phyloP scores from a whole-genome alignment of 64 coral and sea anemone species.

The Catalaphyllia jardinei region DNA sequence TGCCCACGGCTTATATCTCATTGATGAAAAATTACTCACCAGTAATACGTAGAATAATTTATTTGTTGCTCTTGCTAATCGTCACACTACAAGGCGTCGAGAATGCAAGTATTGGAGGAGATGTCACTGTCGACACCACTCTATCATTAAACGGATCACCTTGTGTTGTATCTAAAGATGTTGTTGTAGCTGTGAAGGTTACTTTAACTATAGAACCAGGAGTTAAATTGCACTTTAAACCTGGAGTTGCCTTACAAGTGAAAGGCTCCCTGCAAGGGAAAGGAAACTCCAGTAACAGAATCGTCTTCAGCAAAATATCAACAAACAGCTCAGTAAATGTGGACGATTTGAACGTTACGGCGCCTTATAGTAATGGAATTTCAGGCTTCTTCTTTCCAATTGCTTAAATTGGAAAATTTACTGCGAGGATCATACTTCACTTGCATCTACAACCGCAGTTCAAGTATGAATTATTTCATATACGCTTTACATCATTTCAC shows the following conservation, averaged over 20 bases:
- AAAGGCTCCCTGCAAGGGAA: conserved; percentile 35
- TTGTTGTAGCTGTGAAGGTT: conserved; percentile 4
- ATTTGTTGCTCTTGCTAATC: background rate
- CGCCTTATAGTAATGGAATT: background rate
- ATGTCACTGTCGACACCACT: conserved; percentile 1
- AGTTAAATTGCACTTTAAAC: conserved; percentile 12
- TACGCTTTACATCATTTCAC: too few relatives aligned
- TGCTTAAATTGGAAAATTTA: too few relatives aligned
- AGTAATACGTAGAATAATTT: background rate
- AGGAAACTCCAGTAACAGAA: conserved; percentile 13
- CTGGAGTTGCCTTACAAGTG: conserved; percentile 19
- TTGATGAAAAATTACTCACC: background rate
- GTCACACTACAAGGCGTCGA: background rate
- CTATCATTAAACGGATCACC: conserved; percentile 12
- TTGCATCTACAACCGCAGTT: too few relatives aligned
- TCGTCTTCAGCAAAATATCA: conserved; percentile 34
- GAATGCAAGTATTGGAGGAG: background rate
- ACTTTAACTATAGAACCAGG: conserved; percentile 54
- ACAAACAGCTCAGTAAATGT: background rate
- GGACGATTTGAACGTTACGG: conserved; percentile 2
- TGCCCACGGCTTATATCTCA: too few relatives aligned
- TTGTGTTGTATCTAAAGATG: conserved; percentile 14
- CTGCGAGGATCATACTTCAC: too few relatives aligned
- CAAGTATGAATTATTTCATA: too few relatives aligned
- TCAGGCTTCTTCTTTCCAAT: too few relatives aligned